Evolutionary conservation across 2,113 vertebrate species (phyloP).

Genomic region (Promerops cafer): DNA sequence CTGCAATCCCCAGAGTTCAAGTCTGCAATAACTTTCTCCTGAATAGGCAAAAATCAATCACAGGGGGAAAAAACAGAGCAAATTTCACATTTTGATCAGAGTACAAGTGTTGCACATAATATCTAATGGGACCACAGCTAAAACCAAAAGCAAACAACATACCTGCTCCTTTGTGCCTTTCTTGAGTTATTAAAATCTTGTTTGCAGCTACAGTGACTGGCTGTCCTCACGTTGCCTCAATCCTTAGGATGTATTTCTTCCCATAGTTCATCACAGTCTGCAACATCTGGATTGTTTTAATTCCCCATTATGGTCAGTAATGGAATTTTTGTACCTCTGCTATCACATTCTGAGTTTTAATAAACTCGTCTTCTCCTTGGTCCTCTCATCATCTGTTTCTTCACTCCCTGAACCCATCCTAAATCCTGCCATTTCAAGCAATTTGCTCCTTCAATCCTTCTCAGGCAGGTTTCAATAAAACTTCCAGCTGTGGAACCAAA

Average conservation of each 20-base stretch:
- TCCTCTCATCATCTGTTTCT: background rate
- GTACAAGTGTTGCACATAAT: background rate
- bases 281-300: background rate
- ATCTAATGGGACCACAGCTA: background rate
- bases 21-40: background rate
- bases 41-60: background rate
- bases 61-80: rapidly evolving
- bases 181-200: background rate
- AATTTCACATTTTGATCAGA: background rate
- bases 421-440: background rate
- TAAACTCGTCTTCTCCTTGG: background rate
- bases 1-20: background rate
- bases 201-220: background rate
- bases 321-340: background rate
- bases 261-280: background rate
- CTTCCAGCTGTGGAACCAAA: background rate
- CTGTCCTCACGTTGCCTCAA: background rate
- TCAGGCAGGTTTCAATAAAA: background rate
- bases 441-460: background rate
- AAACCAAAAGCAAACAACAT: background rate
- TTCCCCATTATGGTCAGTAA: background rate
- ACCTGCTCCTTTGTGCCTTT: background rate
- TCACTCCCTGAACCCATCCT: background rate
- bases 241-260: background rate
- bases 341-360: background rate